Evolutionary conservation across 2,113 vertebrate species (phyloP), one percentile per base, ranked within the genome.

Genomic region (Ceyx melanurus): DNA sequence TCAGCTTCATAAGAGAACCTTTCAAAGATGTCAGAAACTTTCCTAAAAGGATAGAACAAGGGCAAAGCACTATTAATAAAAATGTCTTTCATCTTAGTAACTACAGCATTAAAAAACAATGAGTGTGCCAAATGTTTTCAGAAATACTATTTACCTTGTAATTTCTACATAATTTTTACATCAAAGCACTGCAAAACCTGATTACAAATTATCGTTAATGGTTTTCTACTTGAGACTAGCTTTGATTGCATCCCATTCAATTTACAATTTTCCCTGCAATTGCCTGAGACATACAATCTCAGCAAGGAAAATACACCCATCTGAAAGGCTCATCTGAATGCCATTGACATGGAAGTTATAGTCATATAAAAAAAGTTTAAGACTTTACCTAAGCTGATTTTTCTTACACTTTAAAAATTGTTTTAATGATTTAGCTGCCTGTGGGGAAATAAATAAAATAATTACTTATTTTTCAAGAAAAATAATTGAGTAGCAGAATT

Each of bases 221-320:
- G 53, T 88, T 79, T 88, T 91, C 48, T 76, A 17, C 22, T 93
- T 82, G 48, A 60, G 20, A 40, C 42, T 82, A 40, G 19, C 19
- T 60, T 85, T 68, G n/a, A 42, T 10, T 35, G 15, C 53, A 51
- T 75, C 43, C 5, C 13, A 16, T 78, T 87, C 53, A 48, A 23
- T 18, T 79, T 31, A 8, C 25, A 68, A 68, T 85, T 91, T 82
- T 78, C 53, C 72, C 40, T 56, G 33, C 56, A 9, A 5, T 60
- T 85, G 35, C 40, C 35, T 61, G 58, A 86, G 60, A 76, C 3
- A 2, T 16, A 43, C 9, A 25, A 56, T 64, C 3, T 46, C 64
- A 82, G 17, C 22, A 42, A 62, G n/a, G 50, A 33, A n/a, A 78
- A 42, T 6, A 0, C 4, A 0, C 3, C 2, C 1, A 1, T n/a